Base-by-base conservation (phyloP, 1,140 invertebrate genomes). In the Sycophaga agraensis region DNA sequence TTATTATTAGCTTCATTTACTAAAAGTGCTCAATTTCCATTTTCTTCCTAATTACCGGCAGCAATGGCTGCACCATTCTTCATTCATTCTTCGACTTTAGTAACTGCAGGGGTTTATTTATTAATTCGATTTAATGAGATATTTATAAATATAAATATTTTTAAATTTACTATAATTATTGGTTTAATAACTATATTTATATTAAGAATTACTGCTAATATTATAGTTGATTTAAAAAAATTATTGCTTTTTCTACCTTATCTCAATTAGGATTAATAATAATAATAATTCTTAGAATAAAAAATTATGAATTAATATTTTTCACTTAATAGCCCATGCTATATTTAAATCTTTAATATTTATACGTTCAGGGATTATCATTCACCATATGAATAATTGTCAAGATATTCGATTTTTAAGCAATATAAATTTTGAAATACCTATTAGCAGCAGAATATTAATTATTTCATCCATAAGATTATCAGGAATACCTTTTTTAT, bases 81-180 rank as follows among this genome's bases (percentile, higher is more conserved):
- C 78, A 86, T 90, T 74, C 86, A 90, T 84, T 90, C 87, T 65
- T 90, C 87, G 26, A 89, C 87, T 64, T 83, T 90, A 70, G 87
- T 90, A 0, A 89, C 87, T 37, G 87, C 87, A 0, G 88, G 87
- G 0, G 81, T 90, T 64, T 90, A 87, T 84, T 80, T 90, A 76
- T 71, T 89, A 76, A 85, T 89, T 84, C 86, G 83, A 8, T 85
- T 85, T 83, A 79, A 80, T 81, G 26, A 64, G 59, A 67, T 68
- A 42, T 67, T 63, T 51, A 37, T 64, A 37, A 50, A 35, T 53
- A 59, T 66, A 43, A 56, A 60, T 35, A 56, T 51, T 57, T 53
- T 68, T 73, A 35, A 65, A 73, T 62, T 71, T 80, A 73, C 78
- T 83, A 68, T 81, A 73, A 70, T 82, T 73, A 72, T 76, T 54